Conservation (phyloP, 2,797 vertebrate species). For the Emys orbicularis region DNA sequence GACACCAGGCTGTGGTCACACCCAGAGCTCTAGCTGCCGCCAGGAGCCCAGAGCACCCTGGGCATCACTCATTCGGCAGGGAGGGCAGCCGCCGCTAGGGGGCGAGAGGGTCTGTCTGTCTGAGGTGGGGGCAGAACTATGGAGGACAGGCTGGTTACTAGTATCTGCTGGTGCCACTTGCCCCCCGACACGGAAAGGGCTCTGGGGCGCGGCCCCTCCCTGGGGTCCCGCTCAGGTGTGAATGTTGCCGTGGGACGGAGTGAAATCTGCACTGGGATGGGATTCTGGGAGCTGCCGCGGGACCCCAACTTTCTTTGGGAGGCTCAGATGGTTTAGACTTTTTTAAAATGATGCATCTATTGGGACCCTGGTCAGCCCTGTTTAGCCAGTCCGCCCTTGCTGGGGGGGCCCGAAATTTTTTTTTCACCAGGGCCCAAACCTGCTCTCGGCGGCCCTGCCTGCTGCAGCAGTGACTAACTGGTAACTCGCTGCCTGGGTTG, state of each 20-base stretch:
- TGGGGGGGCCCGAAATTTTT: no score
- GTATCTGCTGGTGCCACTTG: neutral
- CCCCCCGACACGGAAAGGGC: no score
- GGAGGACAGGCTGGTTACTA: neutral
- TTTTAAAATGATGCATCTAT: neutral
- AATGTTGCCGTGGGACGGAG: neutral
- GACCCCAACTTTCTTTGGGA: neutral
- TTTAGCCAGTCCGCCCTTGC: no score
- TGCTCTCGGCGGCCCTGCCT: no score
- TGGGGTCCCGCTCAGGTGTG: neutral
- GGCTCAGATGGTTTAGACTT: neutral
- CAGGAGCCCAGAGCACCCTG: neutral
- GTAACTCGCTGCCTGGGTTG: no score
- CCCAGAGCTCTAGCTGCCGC: neutral
- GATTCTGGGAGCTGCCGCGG: neutral
- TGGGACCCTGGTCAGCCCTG: neutral
- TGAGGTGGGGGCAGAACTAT: neutral
- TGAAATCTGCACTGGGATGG: neutral
- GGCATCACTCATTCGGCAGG: neutral
- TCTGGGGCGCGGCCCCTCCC: no score
- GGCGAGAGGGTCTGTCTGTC: neutral
- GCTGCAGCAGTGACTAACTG: no score
- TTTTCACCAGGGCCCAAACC: no score
- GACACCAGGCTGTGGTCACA: neutral
- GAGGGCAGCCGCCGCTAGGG: neutral